A percentile compares a stretch with the other conserved stretches of the same genome.
phyloP scores from a whole-genome alignment of 2,113 vertebrate species.

The Platanista minor region DNA sequence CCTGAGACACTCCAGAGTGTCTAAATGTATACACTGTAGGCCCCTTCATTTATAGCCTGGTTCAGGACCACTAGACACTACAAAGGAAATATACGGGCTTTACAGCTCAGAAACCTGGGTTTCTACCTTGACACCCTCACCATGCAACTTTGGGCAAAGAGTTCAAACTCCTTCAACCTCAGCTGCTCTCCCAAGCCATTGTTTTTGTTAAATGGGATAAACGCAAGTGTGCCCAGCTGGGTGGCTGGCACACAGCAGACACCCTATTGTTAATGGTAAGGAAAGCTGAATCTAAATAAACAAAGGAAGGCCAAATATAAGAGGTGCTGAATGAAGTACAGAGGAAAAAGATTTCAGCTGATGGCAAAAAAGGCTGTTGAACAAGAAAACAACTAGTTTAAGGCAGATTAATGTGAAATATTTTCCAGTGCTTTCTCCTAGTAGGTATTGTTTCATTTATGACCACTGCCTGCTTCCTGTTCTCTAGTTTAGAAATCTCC shows the following conservation, averaged over 20 bases:
- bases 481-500: conserved; percentile 62
- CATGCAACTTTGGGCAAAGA: background rate
- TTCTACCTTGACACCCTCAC: background rate
- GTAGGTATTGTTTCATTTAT: conserved; percentile 53
- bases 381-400: conserved; percentile 35
- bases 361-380: conserved; percentile 43
- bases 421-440: conserved; percentile 57
- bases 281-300: background rate
- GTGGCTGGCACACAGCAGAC: rapidly evolving
- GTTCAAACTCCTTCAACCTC: background rate
- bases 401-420: conserved; percentile 12
- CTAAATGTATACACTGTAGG: background rate
- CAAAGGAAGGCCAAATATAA: background rate
- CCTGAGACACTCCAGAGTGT: background rate
- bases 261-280: too few relatives aligned
- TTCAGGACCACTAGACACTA: background rate
- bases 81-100: background rate
- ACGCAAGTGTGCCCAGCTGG: background rate
- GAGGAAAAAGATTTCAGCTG: background rate
- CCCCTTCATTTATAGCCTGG: background rate
- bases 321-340: background rate
- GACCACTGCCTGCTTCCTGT: conserved; percentile 59
- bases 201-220: background rate
- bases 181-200: background rate
- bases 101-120: background rate